A percentile compares a stretch with the other conserved stretches of the same genome.
These are phyloP conservation scores for Calyptommatus sinebrachiatus DNA, from an alignment of 2,113 vertebrate species.

Conservation along the genomic window DNA sequence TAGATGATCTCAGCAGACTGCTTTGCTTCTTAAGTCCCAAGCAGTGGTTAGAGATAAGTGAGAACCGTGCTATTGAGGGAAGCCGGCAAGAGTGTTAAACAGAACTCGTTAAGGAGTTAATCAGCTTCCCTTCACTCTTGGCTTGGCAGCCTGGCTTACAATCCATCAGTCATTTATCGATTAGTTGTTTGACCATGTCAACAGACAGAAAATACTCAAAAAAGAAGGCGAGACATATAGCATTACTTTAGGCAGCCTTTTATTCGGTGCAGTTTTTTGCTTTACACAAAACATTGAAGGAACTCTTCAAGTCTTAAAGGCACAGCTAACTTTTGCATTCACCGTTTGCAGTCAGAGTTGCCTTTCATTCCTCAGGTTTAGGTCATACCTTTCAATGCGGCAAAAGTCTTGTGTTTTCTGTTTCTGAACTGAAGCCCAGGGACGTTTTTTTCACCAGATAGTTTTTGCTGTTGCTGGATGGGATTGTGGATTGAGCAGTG, in stretches of 20 bases:
- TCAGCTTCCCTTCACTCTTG: conserved; percentile 38
- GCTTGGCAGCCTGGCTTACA: conserved; percentile 37
- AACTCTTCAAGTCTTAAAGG: conserved; percentile 4
- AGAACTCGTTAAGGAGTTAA: conserved; percentile 24
- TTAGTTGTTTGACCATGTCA: too few species aligned
- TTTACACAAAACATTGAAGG: background rate
- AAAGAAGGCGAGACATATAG: too few species aligned
- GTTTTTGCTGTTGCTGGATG: background rate
- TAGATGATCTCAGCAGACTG: conserved; percentile 39
- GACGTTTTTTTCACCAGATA: background rate
- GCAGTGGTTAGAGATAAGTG: conserved; percentile 11
- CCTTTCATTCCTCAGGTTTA: background rate
- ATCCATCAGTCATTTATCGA: too few species aligned
- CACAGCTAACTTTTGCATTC: background rate
- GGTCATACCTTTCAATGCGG: background rate
- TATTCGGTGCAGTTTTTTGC: conserved; percentile 10
- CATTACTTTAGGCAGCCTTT: conserved; percentile 38
- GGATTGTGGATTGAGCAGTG: background rate
- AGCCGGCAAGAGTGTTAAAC: conserved; percentile 38
- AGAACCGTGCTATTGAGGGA: background rate
- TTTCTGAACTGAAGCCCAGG: background rate
- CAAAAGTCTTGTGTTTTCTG: background rate
- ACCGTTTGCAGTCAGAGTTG: background rate
- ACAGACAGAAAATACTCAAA: too few species aligned
- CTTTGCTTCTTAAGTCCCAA: conserved; percentile 43